Percentiles rank a stretch among this genome's conserved stretches.
Evolutionary conservation across 2,113 vertebrate species (phyloP).

Genomic region (Petrocephalus microphthalmus): DNA sequence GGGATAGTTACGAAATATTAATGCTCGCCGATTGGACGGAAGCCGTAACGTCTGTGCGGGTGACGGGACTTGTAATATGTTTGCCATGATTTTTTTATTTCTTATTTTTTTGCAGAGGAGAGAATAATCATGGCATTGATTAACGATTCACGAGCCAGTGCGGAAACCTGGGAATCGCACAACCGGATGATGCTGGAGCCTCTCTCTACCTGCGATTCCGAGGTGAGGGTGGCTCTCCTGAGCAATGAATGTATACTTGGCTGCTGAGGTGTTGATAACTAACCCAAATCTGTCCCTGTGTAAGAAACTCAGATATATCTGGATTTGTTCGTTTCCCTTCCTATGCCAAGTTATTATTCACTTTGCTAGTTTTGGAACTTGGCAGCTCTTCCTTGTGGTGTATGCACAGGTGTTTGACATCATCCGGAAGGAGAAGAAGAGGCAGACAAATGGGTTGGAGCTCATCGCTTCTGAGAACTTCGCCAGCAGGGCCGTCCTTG

Average conservation of each 20-base stretch:
- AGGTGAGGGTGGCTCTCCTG: conserved; percentile 64
- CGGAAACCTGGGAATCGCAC: conserved; percentile 72
- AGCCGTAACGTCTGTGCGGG: background rate
- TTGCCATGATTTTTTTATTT: too few relatives aligned
- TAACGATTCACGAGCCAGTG: conserved; percentile 33
- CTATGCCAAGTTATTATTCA: background rate
- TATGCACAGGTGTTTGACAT: conserved; percentile 74
- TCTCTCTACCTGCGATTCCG: conserved; percentile 65
- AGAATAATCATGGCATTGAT: conserved; percentile 40
- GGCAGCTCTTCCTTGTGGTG: background rate
- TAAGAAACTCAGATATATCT: background rate
- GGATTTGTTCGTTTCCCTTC: background rate
- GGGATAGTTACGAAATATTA: background rate
- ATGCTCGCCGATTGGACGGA: background rate
- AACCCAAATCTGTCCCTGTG: background rate
- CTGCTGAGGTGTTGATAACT: background rate
- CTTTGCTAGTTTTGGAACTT: background rate
- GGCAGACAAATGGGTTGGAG: conserved; percentile 82
- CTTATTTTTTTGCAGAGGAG: background rate
- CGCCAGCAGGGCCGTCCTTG: conserved; percentile 85
- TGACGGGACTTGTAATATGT: too few relatives aligned
- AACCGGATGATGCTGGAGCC: conserved; percentile 81
- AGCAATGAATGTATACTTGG: background rate
- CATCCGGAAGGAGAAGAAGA: conserved; percentile 86
- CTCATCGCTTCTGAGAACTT: conserved; percentile 95